Base-by-base conservation (phyloP, 2,888 invertebrate species). In the Hirtodrosophila confusa region DNA sequence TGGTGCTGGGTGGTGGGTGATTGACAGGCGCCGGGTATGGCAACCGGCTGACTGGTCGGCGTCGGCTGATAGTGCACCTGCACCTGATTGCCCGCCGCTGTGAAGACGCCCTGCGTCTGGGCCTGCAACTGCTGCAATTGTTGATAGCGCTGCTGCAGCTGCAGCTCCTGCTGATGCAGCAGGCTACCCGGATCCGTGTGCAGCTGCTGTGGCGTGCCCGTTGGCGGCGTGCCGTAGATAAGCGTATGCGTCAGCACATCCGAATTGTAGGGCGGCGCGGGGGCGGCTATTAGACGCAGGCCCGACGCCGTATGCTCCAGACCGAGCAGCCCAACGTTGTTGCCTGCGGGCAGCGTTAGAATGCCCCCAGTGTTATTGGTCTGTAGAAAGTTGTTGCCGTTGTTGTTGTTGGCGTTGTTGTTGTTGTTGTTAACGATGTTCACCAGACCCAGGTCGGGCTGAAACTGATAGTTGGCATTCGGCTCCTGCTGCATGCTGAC, bases 401-500 rank as follows among this genome's bases (percentile, higher is more conserved):
- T 61, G 33, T 45, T 60, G 41, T 12, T 39, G 24, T 11, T 62
- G 27, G 33, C 56, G 36, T n/a, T 61, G 41, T 47, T 78, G 49
- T 76, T 80, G 40, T 69, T 83, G 47, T 70, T 86, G 35, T 83
- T 72, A 60, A 86, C 82, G 90, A 89, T 91, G 88, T 90, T 90
- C 78, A 90, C 90, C 79, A 91, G 88, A 69, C 91, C 90, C 90
- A 90, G 84, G 75, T 91, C 91, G 87, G 90, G 88, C 78, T 90
- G 91, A 90, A 90, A 91, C 90, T 91, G 91, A 89, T 90, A 89
- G 82, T 90, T 91, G 72, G 90, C 83, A 69, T 91, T 91, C 88
- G 90, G 84, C 69, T 91, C 91, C 88, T 91, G 90, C 89, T 91
- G 91, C 91, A 91, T 91, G 69, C 83, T 89, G 87, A 73, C 75